phyloP scores from a whole-genome alignment of 2,888 invertebrate genomes.

The Mantis religiosa region DNA sequence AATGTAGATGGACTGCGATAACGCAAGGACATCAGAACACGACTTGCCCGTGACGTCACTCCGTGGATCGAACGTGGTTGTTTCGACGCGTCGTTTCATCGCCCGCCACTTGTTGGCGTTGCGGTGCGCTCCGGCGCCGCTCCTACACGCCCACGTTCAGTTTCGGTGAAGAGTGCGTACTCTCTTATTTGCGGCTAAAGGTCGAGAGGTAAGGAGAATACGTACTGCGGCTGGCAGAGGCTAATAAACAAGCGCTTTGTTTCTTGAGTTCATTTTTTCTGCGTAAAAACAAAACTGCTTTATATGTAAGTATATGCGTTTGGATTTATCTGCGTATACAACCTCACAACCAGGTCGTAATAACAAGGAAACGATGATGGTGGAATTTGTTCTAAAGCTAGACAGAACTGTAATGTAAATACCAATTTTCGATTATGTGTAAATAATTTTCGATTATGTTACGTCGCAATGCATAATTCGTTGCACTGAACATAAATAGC shows the following conservation, averaged over 20 bases:
- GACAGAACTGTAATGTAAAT: too few species aligned
- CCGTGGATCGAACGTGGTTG: not conserved
- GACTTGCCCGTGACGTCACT: not conserved
- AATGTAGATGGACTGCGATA: not conserved
- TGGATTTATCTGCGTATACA: too few species aligned
- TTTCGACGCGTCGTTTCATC: not conserved
- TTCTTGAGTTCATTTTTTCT: too few species aligned
- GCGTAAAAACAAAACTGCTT: too few species aligned
- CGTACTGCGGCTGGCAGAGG: not conserved
- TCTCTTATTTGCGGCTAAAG: not conserved
- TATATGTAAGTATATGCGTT: too few species aligned
- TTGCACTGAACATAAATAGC: too few species aligned
- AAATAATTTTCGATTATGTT: too few species aligned
- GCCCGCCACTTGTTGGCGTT: conserved; percentile 23
- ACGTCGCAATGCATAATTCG: too few species aligned
- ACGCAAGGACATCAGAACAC: not conserved
- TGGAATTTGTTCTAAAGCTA: too few species aligned
- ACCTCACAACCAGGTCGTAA: too few species aligned
- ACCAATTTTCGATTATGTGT: too few species aligned
- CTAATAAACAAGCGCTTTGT: not conserved
- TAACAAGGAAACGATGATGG: too few species aligned
- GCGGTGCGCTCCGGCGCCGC: not conserved
- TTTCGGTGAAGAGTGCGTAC: not conserved
- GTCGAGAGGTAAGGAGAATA: not conserved
- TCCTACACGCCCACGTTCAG: not conserved